Conservation (phyloP, 2,113 vertebrate species). For the Thamnaconus septentrionalis region DNA sequence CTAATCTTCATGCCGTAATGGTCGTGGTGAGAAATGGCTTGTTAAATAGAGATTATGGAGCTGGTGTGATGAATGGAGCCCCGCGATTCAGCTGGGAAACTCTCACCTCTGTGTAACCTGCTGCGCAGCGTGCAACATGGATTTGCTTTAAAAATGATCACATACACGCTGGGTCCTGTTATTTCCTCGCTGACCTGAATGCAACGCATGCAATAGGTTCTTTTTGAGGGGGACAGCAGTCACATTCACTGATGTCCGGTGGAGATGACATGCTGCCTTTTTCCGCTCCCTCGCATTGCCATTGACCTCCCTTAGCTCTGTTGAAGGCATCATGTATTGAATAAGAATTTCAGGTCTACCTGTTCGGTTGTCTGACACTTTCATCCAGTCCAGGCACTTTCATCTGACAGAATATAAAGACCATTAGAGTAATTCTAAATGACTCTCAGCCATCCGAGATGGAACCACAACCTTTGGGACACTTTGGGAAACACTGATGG, state of each 20-base stretch:
- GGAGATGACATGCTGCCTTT: not conserved
- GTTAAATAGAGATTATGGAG: slow-evolving; percentile 48
- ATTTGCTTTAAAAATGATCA: slow-evolving; percentile 39
- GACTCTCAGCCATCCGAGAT: too few relatives aligned
- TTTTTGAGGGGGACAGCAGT: slow-evolving; percentile 22
- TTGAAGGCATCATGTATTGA: too few relatives aligned
- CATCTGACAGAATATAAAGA: too few relatives aligned
- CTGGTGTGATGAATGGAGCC: slow-evolving; percentile 37
- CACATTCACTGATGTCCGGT: not conserved
- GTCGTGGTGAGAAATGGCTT: slow-evolving; percentile 45
- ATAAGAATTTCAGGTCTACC: too few relatives aligned
- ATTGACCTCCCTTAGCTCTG: too few relatives aligned
- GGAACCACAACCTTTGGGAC: too few relatives aligned
- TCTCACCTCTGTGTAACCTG: slow-evolving; percentile 51
- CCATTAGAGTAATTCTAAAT: not conserved
- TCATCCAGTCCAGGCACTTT: too few relatives aligned
- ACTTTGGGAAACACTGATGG: too few relatives aligned
- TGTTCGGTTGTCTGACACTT: too few relatives aligned
- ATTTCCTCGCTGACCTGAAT: slow-evolving; percentile 11
- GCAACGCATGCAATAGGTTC: slow-evolving; percentile 19
- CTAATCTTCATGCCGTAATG: slow-evolving; percentile 36
- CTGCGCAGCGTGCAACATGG: slow-evolving; percentile 35
- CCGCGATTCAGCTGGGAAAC: slow-evolving; percentile 43
- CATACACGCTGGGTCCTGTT: not conserved
- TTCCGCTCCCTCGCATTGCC: too few relatives aligned